Percentiles rank a stretch among this genome's conserved stretches.
Evolutionary conservation across 1,140 invertebrate genomes (phyloP).

Genomic region (Mycetomoellerius zeteki): DNA sequence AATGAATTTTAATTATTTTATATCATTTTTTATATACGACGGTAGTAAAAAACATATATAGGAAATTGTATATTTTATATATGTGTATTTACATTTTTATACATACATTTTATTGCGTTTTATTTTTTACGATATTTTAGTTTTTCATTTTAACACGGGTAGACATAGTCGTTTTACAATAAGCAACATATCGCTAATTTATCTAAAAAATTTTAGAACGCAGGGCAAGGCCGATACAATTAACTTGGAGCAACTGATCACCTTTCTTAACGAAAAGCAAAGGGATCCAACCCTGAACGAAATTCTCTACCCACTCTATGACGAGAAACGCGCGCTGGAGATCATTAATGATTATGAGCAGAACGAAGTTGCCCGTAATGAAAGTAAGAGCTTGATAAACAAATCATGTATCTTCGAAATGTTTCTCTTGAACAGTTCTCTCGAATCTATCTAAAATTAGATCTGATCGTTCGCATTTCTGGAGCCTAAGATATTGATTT

Average conservation of each 20-base stretch:
- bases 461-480: background rate
- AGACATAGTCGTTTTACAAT: too few relatives aligned
- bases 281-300: slow-evolving; percentile 99
- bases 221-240: slow-evolving; percentile 96
- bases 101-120: background rate
- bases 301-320: slow-evolving; percentile 99
- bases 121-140: background rate
- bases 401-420: background rate
- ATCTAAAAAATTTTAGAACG: slow-evolving; percentile 89
- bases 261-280: slow-evolving; percentile 99
- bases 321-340: slow-evolving; percentile 96
- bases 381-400: slow-evolving; percentile 88
- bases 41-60: background rate
- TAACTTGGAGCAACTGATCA: slow-evolving; percentile 95
- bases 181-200: slow-evolving; percentile 22
- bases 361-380: slow-evolving; percentile 92
- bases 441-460: slow-evolving; percentile 3
- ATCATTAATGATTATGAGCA: slow-evolving; percentile 98
- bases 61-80: background rate
- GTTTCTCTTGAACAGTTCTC: background rate
- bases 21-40: background rate
- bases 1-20: background rate
- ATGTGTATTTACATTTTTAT: too few relatives aligned
- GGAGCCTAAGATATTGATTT: background rate
- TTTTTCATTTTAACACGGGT: background rate